Conservation (phyloP, 1,140 invertebrate species). For the Drosophila punjabiensis region DNA sequence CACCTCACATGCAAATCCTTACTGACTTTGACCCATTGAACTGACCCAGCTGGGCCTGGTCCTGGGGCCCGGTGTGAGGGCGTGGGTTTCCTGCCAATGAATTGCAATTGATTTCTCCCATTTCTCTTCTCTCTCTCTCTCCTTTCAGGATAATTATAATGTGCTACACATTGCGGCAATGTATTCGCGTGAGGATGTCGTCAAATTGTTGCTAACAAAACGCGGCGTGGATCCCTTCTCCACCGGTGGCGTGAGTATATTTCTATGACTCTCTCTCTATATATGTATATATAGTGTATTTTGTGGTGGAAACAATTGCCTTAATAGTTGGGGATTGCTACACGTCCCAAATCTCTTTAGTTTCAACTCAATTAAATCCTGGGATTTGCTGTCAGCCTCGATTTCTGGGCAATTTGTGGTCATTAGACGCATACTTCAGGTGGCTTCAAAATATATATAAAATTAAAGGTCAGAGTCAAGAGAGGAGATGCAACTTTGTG, state of each 20-base stretch:
- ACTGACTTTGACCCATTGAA: constrained; percentile 79
- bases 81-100: constrained; percentile 57
- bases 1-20: constrained; percentile 62
- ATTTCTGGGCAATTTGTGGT: constrained; percentile 36
- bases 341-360: constrained; percentile 5
- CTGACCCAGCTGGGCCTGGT: constrained; percentile 32
- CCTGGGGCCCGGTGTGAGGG: constrained; percentile 24
- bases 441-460: constrained; percentile 5
- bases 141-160: constrained; percentile 95
- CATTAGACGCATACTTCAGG: constrained; percentile 53
- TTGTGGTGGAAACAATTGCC: constrained; percentile 3
- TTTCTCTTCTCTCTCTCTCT: constrained; percentile 25
- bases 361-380: constrained; percentile 18
- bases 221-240: constrained; percentile 96
- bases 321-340: constrained; percentile 16
- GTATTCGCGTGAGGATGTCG: constrained; percentile 97
- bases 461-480: constrained; percentile 62
- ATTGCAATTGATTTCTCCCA: constrained; percentile 71
- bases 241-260: constrained; percentile 94
- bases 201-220: constrained; percentile 95
- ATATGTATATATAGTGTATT: constrained; percentile 10
- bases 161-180: constrained; percentile 96
- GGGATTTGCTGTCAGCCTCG: constrained; percentile 6
- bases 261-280: constrained; percentile 6
- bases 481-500: constrained; percentile 52